Evolutionary conservation across 2,888 invertebrate genomes (phyloP).

Genomic region (Rhopalosiphum nymphaeae): DNA sequence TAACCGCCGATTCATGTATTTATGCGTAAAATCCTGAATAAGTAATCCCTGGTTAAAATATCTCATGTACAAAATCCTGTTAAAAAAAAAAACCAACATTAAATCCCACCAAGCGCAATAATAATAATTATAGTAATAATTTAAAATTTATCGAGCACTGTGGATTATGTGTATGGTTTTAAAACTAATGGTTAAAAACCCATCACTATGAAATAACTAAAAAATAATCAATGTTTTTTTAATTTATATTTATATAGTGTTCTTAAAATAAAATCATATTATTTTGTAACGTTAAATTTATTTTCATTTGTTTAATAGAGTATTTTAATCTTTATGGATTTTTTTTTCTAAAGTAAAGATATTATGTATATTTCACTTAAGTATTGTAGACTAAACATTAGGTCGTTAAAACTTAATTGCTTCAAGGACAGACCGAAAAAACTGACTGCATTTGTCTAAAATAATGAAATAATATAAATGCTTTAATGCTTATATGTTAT

Average conservation of each 20-base stretch:
- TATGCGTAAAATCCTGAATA: slow-evolving; percentile 35
- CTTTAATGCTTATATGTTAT: neutral
- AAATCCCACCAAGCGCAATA: slow-evolving; percentile 44
- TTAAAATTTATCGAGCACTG: slow-evolving; percentile 55
- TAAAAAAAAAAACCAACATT: slow-evolving; percentile 29
- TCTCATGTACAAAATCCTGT: slow-evolving; percentile 27
- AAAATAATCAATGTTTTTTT: slow-evolving; percentile 40
- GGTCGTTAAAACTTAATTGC: slow-evolving; percentile 28
- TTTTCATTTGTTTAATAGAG: neutral
- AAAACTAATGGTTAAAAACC: slow-evolving; percentile 57
- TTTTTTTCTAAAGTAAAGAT: neutral
- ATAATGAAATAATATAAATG: slow-evolving; percentile 13
- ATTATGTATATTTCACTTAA: neutral
- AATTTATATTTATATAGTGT: slow-evolving; percentile 21
- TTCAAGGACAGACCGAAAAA: slow-evolving; percentile 14
- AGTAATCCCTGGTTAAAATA: slow-evolving; percentile 48
- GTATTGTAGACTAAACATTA: slow-evolving; percentile 27
- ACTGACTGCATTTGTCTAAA: neutral
- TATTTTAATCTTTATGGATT: neutral
- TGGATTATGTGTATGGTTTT: slow-evolving; percentile 46
- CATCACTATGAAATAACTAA: slow-evolving; percentile 30
- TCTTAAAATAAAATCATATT: slow-evolving; percentile 11
- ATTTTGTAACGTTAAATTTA: slow-evolving; percentile 4
- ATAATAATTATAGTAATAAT: slow-evolving; percentile 58
- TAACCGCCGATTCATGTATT: slow-evolving; percentile 28